These are phyloP conservation scores for Parambassis ranga DNA, from an alignment of 2,797 vertebrate genomes.

Conservation along the genomic window DNA sequence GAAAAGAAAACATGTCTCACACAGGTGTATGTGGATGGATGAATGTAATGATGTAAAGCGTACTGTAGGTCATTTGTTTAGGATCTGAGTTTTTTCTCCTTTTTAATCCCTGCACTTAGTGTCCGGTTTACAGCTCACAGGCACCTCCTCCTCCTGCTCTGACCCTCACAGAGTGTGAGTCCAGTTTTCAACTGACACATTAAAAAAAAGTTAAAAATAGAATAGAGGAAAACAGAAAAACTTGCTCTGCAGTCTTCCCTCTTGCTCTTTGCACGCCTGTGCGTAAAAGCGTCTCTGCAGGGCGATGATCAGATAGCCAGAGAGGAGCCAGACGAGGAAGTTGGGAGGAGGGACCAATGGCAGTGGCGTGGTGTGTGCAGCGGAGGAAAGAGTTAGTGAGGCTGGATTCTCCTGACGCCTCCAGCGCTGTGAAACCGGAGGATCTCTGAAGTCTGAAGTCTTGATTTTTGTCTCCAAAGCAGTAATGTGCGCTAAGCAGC, in stretches of 20 bases:
- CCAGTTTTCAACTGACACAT: neutral
- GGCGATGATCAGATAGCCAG: slow-evolving; percentile 11
- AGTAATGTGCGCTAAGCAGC: slow-evolving; percentile 27
- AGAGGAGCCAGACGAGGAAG: slow-evolving; percentile 62
- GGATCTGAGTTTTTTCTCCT: neutral
- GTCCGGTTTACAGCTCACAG: neutral
- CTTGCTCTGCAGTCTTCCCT: neutral
- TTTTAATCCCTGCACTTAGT: neutral
- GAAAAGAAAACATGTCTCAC: no score
- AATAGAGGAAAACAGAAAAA: neutral
- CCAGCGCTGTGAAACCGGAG: slow-evolving; percentile 5
- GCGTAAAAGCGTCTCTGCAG: neutral
- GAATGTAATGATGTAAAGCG: slow-evolving; percentile 5
- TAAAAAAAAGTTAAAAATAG: neutral
- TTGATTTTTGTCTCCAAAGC: neutral
- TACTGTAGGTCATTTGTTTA: neutral
- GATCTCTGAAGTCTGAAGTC: neutral
- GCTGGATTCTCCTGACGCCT: slow-evolving; percentile 19
- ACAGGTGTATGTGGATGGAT: no score
- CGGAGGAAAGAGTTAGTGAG: slow-evolving; percentile 1
- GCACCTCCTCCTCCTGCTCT: slow-evolving; percentile 6
- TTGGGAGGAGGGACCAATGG: slow-evolving; percentile 59
- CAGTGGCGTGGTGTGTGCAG: slow-evolving; percentile 24
- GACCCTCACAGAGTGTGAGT: neutral
- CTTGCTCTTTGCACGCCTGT: neutral